phyloP scores from a whole-genome alignment of 2,888 invertebrate species.

The Drosophila pegasa region DNA sequence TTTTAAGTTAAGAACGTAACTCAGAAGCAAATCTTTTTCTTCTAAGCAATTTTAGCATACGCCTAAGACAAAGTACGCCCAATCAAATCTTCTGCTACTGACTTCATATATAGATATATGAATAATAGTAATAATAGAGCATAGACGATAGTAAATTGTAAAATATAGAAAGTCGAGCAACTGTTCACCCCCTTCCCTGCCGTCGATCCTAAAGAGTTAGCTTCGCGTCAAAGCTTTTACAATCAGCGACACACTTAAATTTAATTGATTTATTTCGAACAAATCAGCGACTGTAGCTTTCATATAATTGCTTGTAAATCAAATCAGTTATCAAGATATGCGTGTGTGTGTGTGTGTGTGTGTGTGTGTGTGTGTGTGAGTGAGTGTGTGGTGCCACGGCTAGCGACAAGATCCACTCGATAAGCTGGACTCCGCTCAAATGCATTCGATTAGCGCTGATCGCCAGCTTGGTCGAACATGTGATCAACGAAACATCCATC shows the following conservation, averaged over 20 bases:
- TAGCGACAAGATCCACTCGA: slow-evolving; percentile 1
- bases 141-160: slow-evolving; percentile 2
- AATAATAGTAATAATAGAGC: neutral
- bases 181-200: neutral
- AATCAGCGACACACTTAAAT: slow-evolving; percentile 77
- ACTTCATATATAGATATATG: neutral
- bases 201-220: neutral
- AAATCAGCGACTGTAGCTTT: slow-evolving; percentile 74
- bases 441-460: slow-evolving; percentile 5
- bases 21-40: neutral
- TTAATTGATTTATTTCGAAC: slow-evolving; percentile 80
- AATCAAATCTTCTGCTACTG: neutral
- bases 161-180: slow-evolving; percentile 4
- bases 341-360: neutral
- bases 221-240: slow-evolving; percentile 27
- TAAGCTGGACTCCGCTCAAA: slow-evolving; percentile 1
- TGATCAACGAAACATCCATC: neutral
- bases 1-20: no score
- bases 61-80: neutral
- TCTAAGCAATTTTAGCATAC: neutral
- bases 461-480: neutral
- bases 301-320: slow-evolving; percentile 80
- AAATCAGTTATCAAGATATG: slow-evolving; percentile 28
- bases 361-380: neutral
- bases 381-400: neutral